Evolutionary conservation across 1,140 invertebrate genomes (phyloP).

Genomic region (Magallana ariakensis): DNA sequence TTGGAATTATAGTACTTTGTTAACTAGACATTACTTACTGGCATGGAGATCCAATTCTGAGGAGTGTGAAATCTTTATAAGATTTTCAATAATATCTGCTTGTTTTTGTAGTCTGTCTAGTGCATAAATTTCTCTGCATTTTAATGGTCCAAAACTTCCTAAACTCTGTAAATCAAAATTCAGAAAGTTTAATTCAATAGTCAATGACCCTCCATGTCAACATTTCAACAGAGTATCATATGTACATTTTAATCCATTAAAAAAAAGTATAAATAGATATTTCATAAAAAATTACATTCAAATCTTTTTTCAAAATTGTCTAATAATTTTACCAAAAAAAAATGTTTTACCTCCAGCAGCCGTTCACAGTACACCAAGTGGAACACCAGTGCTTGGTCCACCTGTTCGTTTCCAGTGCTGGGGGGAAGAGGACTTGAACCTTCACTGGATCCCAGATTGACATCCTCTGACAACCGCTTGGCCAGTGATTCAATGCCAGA

Average conservation of each 20-base stretch:
- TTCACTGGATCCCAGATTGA: conserved; percentile 71
- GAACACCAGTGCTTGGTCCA: conserved; percentile 79
- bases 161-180: conserved; percentile 75
- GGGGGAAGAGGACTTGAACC: conserved; percentile 75
- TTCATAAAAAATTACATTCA: too few relatives aligned
- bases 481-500: conserved; percentile 80
- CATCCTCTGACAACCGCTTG: conserved; percentile 73
- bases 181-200: too few relatives aligned
- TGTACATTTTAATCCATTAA: too few relatives aligned
- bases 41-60: neutral
- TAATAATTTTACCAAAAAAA: neutral
- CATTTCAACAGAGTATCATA: too few relatives aligned
- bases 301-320: neutral
- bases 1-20: neutral
- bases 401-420: conserved; percentile 79
- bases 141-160: conserved; percentile 82
- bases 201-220: too few relatives aligned
- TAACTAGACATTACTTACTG: neutral
- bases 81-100: conserved; percentile 77
- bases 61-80: conserved; percentile 76
- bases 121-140: conserved; percentile 80
- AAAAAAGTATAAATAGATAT: too few relatives aligned
- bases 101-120: conserved; percentile 80
- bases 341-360: conserved; percentile 78
- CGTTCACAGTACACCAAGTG: conserved; percentile 80